Evolutionary conservation across 2,797 vertebrate genomes (phyloP).

Genomic region (Lutjanus campechanus): DNA sequence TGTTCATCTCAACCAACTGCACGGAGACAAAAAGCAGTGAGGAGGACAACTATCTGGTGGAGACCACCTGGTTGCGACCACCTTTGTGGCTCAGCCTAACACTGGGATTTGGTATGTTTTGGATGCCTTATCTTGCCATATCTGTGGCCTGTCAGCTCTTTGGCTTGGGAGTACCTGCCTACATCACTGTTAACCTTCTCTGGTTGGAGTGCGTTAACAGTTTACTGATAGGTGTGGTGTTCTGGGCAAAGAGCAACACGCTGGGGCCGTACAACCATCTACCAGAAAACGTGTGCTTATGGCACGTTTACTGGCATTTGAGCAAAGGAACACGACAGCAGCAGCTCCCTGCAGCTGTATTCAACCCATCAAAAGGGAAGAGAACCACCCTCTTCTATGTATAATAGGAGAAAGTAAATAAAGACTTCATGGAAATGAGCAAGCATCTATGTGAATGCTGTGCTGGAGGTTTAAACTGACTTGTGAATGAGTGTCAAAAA

Average conservation of each 20-base stretch:
- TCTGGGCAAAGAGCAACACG: constrained; percentile 72
- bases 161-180: constrained; percentile 71
- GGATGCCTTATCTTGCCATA: constrained; percentile 79
- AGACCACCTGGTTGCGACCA: constrained; percentile 2
- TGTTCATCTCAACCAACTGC: not conserved
- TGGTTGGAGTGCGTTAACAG: constrained; percentile 85
- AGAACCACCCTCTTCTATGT: constrained; percentile 14
- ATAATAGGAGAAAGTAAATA: not conserved
- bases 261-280: constrained; percentile 56
- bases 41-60: not conserved
- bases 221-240: constrained; percentile 65
- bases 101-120: constrained; percentile 72
- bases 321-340: constrained; percentile 57
- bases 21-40: not conserved
- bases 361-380: constrained; percentile 36
- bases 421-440: not conserved
- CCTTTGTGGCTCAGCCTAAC: constrained; percentile 74
- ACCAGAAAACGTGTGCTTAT: constrained; percentile 78
- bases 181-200: constrained; percentile 79
- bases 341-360: not conserved
- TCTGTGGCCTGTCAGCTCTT: constrained; percentile 47
- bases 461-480: not conserved
- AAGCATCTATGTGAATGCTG: not conserved
- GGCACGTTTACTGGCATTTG: constrained; percentile 79
- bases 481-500: not conserved